Conservation (phyloP, 2,888 invertebrate species). For the Pinctada fucata region DNA sequence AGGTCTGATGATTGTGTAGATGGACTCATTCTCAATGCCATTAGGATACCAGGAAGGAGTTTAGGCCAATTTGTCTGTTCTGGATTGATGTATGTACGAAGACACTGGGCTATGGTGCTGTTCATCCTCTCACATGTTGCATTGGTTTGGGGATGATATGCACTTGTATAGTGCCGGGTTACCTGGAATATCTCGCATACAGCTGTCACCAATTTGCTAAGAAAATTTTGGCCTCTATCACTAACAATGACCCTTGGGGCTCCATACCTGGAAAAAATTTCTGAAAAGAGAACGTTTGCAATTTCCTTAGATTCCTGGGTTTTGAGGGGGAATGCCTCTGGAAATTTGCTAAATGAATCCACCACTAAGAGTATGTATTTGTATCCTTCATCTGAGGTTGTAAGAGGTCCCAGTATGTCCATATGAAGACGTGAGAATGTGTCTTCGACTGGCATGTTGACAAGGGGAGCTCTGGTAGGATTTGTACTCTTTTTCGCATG, state of each 20-base stretch:
- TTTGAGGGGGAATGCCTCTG: slow-evolving; percentile 48
- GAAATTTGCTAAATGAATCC: slow-evolving; percentile 44
- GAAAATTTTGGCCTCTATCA: slow-evolving; percentile 50
- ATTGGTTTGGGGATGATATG: too few relatives aligned
- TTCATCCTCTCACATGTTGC: too few relatives aligned
- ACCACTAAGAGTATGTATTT: too few relatives aligned
- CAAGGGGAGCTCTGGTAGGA: slow-evolving; percentile 32
- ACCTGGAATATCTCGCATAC: slow-evolving; percentile 49
- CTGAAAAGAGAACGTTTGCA: slow-evolving; percentile 41
- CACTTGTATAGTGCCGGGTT: slow-evolving; percentile 29
- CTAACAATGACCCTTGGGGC: slow-evolving; percentile 41
- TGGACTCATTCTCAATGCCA: slow-evolving; percentile 47
- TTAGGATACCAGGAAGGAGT: slow-evolving; percentile 45
- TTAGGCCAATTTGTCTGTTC: slow-evolving; percentile 46
- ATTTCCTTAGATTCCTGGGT: slow-evolving; percentile 46
- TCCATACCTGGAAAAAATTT: slow-evolving; percentile 51
- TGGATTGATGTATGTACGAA: slow-evolving; percentile 44
- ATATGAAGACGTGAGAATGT: too few relatives aligned
- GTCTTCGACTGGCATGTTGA: slow-evolving; percentile 36
- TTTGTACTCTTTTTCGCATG: slow-evolving; percentile 24
- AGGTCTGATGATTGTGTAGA: too few relatives aligned
- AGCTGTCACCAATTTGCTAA: slow-evolving; percentile 41
- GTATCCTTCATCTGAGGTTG: too few relatives aligned
- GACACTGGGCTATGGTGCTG: slow-evolving; percentile 40
- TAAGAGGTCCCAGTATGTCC: slow-evolving; percentile 45